Conservation (phyloP, 2,888 invertebrate genomes). For the Epinotia ramella region DNA sequence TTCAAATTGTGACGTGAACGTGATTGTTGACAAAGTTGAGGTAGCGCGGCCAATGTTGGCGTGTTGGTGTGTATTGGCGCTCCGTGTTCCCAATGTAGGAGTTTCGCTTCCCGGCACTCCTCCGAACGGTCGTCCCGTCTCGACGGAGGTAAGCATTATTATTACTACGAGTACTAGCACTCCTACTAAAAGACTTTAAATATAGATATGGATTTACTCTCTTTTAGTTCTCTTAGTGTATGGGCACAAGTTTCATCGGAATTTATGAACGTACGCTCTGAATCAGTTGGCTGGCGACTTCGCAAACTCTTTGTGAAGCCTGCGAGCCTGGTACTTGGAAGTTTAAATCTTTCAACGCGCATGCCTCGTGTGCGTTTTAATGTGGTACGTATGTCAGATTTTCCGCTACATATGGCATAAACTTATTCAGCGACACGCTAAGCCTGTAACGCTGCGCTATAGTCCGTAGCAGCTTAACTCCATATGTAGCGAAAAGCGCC, state of each 20-base stretch:
- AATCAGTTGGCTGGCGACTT: constrained; percentile 8
- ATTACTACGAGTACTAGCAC: constrained; percentile 31
- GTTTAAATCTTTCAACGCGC: neutral
- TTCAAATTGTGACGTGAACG: constrained; percentile 26
- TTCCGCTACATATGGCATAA: too few relatives aligned
- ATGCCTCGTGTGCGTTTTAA: too few relatives aligned
- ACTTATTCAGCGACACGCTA: too few relatives aligned
- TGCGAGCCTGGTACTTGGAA: constrained; percentile 3
- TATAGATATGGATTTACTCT: constrained; percentile 1
- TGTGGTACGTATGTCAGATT: too few relatives aligned
- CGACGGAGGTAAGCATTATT: constrained; percentile 44
- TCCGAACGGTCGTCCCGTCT: constrained; percentile 45
- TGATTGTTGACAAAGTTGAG: constrained; percentile 30
- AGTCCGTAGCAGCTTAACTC: too few relatives aligned
- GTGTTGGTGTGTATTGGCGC: constrained; percentile 36
- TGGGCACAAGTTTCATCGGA: constrained; percentile 14
- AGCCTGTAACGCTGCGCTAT: too few relatives aligned
- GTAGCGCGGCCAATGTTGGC: constrained; percentile 25
- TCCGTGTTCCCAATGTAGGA: constrained; percentile 37
- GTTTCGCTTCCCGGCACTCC: constrained; percentile 42
- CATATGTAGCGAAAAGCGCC: too few relatives aligned
- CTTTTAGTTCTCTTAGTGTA: neutral
- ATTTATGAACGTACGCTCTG: constrained; percentile 15
- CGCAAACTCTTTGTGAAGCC: constrained; percentile 6
- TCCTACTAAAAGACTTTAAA: constrained; percentile 3